Conservation (phyloP, 2,888 invertebrate genomes). For the Antheraea assamensis region DNA sequence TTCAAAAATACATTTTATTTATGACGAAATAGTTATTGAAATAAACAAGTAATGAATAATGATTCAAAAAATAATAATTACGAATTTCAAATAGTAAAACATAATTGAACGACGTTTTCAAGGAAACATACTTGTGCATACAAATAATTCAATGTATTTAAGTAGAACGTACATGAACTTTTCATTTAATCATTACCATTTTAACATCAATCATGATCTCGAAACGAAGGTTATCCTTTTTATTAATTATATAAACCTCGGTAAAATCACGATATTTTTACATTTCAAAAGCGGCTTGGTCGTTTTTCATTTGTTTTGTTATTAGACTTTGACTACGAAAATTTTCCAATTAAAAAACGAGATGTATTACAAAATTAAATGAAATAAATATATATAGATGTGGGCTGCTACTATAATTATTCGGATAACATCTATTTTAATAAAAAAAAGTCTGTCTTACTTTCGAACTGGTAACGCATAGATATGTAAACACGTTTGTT, state of each 20-base stretch:
- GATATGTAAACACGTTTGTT: neutral
- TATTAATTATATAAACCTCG: neutral
- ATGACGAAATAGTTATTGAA: neutral
- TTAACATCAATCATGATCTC: neutral
- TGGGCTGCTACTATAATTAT: no score
- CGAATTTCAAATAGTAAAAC: neutral
- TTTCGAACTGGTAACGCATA: neutral
- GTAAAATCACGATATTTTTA: neutral
- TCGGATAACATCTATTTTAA: no score
- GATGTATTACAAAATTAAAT: neutral
- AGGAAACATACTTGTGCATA: neutral
- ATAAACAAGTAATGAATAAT: neutral
- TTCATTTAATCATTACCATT: conserved; percentile 1
- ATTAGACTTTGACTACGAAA: neutral
- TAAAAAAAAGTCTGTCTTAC: neutral
- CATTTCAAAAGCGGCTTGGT: neutral
- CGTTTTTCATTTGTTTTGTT: neutral
- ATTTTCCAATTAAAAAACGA: no score
- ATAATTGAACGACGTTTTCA: neutral
- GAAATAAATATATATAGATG: neutral
- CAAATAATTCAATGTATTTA: neutral
- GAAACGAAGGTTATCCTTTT: neutral
- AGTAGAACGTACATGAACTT: neutral
- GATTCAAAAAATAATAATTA: neutral
- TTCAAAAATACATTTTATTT: no score